phyloP scores from a whole-genome alignment of 2,888 invertebrate genomes.

The Watsonalla cultraria region DNA sequence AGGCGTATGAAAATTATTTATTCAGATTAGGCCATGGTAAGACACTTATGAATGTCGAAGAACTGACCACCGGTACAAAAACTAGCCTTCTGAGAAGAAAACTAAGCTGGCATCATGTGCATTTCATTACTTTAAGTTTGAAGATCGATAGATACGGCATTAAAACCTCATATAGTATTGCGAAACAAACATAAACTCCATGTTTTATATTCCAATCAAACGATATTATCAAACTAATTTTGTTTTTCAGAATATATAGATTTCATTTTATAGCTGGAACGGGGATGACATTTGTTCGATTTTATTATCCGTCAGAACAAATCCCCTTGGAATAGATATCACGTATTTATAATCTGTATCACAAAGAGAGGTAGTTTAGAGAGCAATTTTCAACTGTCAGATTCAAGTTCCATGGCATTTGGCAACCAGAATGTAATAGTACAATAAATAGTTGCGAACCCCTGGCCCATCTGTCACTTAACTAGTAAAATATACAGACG shows the following conservation, averaged over 20 bases:
- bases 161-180: too few relatives aligned
- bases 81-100: too few relatives aligned
- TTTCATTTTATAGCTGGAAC: slow-evolving; percentile 62
- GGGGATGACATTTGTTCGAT: slow-evolving; percentile 57
- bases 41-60: too few relatives aligned
- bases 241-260: slow-evolving; percentile 44
- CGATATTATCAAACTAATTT: slow-evolving; percentile 16
- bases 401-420: slow-evolving; percentile 58
- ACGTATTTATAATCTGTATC: slow-evolving; percentile 36
- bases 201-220: too few relatives aligned
- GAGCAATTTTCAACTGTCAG: slow-evolving; percentile 68
- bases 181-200: too few relatives aligned
- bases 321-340: slow-evolving; percentile 14
- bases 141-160: too few relatives aligned
- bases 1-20: too few relatives aligned
- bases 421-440: slow-evolving; percentile 68
- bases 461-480: slow-evolving; percentile 76
- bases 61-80: too few relatives aligned
- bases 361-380: slow-evolving; percentile 39
- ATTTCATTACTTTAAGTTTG: too few relatives aligned
- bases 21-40: too few relatives aligned
- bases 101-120: too few relatives aligned
- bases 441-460: slow-evolving; percentile 75
- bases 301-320: slow-evolving; percentile 56
- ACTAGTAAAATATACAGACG: slow-evolving; percentile 77